Evolutionary conservation across 2,888 invertebrate genomes (phyloP), one percentile per base, ranked within the genome.

Genomic region (Caenorhabditis sp.): DNA sequence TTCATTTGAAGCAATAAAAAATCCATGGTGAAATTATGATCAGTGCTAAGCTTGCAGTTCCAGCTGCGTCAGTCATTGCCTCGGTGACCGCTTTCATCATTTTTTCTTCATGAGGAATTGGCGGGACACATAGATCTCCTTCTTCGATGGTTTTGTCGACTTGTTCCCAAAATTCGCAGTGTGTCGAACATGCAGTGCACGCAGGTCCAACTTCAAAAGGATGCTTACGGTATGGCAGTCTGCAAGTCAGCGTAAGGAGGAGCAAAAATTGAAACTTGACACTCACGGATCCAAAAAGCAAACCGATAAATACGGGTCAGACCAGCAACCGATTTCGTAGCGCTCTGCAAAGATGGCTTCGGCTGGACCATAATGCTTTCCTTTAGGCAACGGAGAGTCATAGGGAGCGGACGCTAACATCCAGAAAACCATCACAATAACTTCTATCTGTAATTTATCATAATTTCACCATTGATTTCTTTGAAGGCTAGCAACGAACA

Each of bases 61-160:
- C 31, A 35, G 31, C 8, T 8, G 2, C 44, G 14, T 44, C 44
- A 2, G 12, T 44, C 47, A 47, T 47, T n/a, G n/a, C 5, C n/a
- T 47, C 47, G 5, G n/a, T 47, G 3, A 47, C n/a, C 47, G 47
- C 10, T 7, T 47, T 10, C 47, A 44, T 14, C 44, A 28, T 28
- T 28, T 54, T 54, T 54, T 7, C 24, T 26, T 54, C 10, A 10
- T 54, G 24, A 24, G 24, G 24, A 26, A 26, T 56, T 16, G 69
- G 69, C 19, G 69, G 51, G 5, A 56, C 69, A 41, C 69, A 69
- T 41, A 69, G 14, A 8, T 69, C 69, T 31, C 69, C 69, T 22
- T 56, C 56, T n/a, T 56, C 69, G 12, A 51, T 47, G n/a, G 47
- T 24, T 8, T 26, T n/a, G 2, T 26, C 58, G 10, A 22, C 41